Evolutionary conservation across 2,888 invertebrate genomes (phyloP), one percentile per base, ranked within the genome.

Genomic region (Hartigia nigra): DNA sequence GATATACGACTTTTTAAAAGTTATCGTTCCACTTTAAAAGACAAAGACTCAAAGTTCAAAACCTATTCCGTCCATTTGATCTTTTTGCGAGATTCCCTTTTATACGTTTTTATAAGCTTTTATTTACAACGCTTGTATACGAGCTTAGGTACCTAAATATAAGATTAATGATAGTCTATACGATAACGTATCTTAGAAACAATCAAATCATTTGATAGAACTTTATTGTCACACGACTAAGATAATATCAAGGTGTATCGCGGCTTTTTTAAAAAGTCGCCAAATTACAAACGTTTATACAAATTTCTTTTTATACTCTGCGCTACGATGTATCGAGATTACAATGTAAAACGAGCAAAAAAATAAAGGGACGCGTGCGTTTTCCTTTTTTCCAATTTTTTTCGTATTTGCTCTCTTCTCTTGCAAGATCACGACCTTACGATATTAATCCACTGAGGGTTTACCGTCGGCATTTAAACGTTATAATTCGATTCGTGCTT

Each of bases 161-260:
- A 23, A 55, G 55, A 55, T 55, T 55, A 55, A 55, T 23, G 55
- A 55, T 55, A 55, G 55, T 55, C 55, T 55, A 55, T 55, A 55
- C 9, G 55, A 23, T 55, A 55, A 55, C 55, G 23, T 55, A 55
- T 55, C 55, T 55, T 23, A 23, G 55, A 55, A 55, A 23, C 55
- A 55, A 9, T 55, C 9, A 78, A 85, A 80, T 75, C 77, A 79
- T 77, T 88, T 83, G 82, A 82, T 83, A 84, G 82, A 85, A 86
- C 82, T 88, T 89, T 89, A 88, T 89, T 88, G 86, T 87, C 87
- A 87, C 82, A 82, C 84, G 84, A 87, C 85, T 87, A 85, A 87
- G 82, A 85, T 84, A 84, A 80, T 81, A 84, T 85, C 84, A 81
- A 78, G 82, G 80, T 82, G 76, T 77, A 81, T 77, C 79, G 78